These are phyloP conservation scores for Karalla daura DNA, from an alignment of 2,797 vertebrate genomes.

Conservation along the genomic window DNA sequence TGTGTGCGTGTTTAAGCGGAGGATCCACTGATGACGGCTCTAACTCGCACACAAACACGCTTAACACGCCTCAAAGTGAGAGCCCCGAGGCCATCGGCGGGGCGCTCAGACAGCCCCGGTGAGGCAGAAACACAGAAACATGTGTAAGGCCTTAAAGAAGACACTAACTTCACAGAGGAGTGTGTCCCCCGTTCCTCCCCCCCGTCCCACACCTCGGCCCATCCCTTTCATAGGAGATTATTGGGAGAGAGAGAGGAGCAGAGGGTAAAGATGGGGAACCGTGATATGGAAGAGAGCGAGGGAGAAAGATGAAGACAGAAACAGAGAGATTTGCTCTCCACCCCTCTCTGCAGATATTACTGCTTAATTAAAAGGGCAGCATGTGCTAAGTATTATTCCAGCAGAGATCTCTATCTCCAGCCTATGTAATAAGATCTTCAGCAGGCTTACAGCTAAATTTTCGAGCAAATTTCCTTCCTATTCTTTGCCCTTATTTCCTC, in stretches of 20 bases:
- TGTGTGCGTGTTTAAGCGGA: constrained; percentile 20
- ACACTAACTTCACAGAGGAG: constrained; percentile 76
- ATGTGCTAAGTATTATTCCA: constrained; percentile 99
- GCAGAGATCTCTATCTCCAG: constrained; percentile 94
- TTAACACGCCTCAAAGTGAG: constrained; percentile 68
- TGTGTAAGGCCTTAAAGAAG: constrained; percentile 80
- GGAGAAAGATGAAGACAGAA: constrained; percentile 74
- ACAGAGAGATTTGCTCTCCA: constrained; percentile 76
- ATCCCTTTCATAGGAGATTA: constrained; percentile 77
- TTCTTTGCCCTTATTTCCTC: constrained; percentile 83
- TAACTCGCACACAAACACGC: constrained; percentile 46
- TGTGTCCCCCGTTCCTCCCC: constrained; percentile 54
- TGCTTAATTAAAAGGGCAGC: constrained; percentile 98
- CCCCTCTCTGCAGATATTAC: constrained; percentile 83
- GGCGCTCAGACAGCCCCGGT: constrained; percentile 53
- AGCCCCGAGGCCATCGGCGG: constrained; percentile 65
- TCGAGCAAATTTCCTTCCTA: constrained; percentile 91
- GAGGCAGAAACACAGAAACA: constrained; percentile 81
- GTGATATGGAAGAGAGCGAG: constrained; percentile 70
- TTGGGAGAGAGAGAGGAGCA: constrained; percentile 73
- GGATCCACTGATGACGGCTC: constrained; percentile 24
- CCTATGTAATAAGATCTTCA: constrained; percentile 95
- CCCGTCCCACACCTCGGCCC: constrained; percentile 68
- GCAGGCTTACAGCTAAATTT: constrained; percentile 92
- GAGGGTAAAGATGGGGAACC: constrained; percentile 79